Conservation (phyloP, 2,797 vertebrate species). For the Melanotaenia maccullochi region DNA sequence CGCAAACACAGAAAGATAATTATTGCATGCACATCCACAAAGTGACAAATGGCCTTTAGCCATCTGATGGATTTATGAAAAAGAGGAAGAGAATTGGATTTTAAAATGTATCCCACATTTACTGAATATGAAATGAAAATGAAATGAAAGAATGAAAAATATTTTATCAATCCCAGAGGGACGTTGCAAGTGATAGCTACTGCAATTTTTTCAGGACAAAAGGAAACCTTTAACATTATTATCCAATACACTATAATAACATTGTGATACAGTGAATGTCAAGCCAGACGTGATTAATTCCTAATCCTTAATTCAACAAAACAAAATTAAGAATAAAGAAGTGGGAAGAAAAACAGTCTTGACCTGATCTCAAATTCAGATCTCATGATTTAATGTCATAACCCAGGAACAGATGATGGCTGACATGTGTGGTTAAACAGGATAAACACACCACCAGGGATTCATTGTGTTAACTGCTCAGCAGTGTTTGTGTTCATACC, state of each 20-base stretch:
- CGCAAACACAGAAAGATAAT: neutral
- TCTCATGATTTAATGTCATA: neutral
- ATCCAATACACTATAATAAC: neutral
- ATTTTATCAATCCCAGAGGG: too few species aligned
- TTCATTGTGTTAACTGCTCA: neutral
- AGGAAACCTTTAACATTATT: too few species aligned
- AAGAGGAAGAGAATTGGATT: too few species aligned
- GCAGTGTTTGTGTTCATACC: constrained; percentile 17
- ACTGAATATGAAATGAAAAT: too few species aligned
- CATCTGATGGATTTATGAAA: neutral
- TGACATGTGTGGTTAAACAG: neutral
- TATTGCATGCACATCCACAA: neutral
- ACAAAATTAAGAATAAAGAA: neutral
- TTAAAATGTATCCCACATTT: too few species aligned
- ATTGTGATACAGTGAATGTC: neutral
- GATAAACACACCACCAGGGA: constrained; percentile 8
- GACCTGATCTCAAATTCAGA: neutral
- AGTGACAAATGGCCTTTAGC: neutral
- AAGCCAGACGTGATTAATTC: neutral
- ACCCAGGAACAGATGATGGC: neutral
- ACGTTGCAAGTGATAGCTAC: too few species aligned
- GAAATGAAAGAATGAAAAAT: too few species aligned
- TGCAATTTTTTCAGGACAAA: too few species aligned
- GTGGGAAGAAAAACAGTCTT: neutral
- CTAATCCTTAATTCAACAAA: neutral